Evolutionary conservation across 2,888 invertebrate genomes (phyloP).

Genomic region (Nineta flava): DNA sequence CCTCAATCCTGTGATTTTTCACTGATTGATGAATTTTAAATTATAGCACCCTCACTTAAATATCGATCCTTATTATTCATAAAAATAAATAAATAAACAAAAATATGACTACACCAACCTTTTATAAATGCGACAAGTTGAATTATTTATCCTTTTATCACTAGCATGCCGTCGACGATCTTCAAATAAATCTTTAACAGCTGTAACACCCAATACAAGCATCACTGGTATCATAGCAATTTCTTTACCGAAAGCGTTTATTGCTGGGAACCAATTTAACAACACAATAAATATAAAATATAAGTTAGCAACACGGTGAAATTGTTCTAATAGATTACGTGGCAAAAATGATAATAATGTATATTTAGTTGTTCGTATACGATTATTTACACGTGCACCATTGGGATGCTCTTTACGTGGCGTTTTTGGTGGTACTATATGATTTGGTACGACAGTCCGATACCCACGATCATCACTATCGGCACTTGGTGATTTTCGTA

Average conservation of each 20-base stretch:
- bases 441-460: slow-evolving; percentile 68
- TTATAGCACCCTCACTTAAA: no score
- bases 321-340: slow-evolving; percentile 91
- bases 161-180: slow-evolving; percentile 78
- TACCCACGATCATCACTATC: slow-evolving; percentile 30
- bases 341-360: slow-evolving; percentile 86
- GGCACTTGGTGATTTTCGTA: slow-evolving; percentile 41
- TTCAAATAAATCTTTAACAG: slow-evolving; percentile 88
- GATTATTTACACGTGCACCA: slow-evolving; percentile 64
- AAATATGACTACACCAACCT: slow-evolving; percentile 36
- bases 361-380: slow-evolving; percentile 89
- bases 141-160: slow-evolving; percentile 87
- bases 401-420: slow-evolving; percentile 71
- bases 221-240: slow-evolving; percentile 88
- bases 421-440: slow-evolving; percentile 65
- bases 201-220: slow-evolving; percentile 88
- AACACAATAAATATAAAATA: slow-evolving; percentile 95
- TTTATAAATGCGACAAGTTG: slow-evolving; percentile 79
- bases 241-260: slow-evolving; percentile 91
- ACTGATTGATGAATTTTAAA: no score
- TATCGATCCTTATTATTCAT: no score
- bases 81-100: no score
- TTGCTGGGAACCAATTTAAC: slow-evolving; percentile 88
- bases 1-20: no score
- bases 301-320: slow-evolving; percentile 92